These are phyloP conservation scores for Propsilocerus akamusi DNA, from an alignment of 1,140 invertebrate species.

Conservation along the genomic window DNA sequence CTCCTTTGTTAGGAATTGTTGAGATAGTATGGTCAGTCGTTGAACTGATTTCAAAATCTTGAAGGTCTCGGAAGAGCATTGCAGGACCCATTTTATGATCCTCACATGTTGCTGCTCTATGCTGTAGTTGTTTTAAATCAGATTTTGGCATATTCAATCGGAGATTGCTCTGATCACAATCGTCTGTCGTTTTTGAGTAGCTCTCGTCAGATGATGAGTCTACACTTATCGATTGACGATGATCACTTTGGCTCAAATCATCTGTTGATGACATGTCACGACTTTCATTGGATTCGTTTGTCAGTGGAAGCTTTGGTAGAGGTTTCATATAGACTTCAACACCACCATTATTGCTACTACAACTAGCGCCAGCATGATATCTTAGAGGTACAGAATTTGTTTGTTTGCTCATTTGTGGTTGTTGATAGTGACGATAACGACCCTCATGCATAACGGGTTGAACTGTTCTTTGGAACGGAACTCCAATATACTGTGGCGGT, in stretches of 20 bases:
- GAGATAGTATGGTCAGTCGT: conserved; percentile 26
- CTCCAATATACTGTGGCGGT: not conserved
- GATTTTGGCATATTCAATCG: conserved; percentile 23
- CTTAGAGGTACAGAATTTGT: conserved; percentile 25
- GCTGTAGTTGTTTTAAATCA: conserved; percentile 14
- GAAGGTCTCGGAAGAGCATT: conserved; percentile 15
- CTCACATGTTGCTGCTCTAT: conserved; percentile 10
- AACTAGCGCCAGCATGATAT: conserved; percentile 26
- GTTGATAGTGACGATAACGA: not conserved
- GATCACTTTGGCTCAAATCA: conserved; percentile 56
- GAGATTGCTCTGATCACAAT: conserved; percentile 14
- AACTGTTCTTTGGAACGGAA: not conserved
- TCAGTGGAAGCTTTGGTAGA: conserved; percentile 31
- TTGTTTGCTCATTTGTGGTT: conserved; percentile 9
- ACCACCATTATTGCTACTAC: conserved; percentile 16
- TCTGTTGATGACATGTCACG: conserved; percentile 46
- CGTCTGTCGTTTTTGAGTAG: conserved; percentile 53
- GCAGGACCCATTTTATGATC: conserved; percentile 11
- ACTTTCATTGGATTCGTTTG: conserved; percentile 17
- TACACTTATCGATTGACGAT: conserved; percentile 50
- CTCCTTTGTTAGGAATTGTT: conserved; percentile 29
- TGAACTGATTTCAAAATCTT: conserved; percentile 22
- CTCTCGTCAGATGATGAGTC: conserved; percentile 51
- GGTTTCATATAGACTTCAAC: conserved; percentile 33
- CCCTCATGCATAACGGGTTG: not conserved